Base-by-base conservation (phyloP, 2,888 invertebrate genomes). In the Harpagoxenus sublaevis region DNA sequence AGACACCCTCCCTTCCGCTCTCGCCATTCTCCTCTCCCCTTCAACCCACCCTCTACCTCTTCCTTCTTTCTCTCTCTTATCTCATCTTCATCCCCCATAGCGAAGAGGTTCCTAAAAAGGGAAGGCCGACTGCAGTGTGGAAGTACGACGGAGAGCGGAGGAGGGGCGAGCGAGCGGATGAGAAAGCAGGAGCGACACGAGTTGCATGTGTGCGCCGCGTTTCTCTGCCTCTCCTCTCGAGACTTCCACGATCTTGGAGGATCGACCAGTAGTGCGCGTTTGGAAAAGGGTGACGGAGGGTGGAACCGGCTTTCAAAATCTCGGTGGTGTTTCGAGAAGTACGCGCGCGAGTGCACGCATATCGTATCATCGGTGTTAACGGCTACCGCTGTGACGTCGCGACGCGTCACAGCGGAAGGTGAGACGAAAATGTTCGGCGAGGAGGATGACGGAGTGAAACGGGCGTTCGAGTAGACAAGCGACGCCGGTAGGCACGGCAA, bases 181-280 rank as follows among this genome's bases (percentile, higher is more conserved):
- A 83, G 82, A 71, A 60, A 83, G 88, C 74, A 88, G 84, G 78
- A 83, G 86, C 66, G 74, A 60, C 73, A 65, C 71, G 55, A 71
- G 71, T 79, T 84, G 88, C 86, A 89, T 89, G 86, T 88, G 84
- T 89, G 89, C 88, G 85, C 77, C 75, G 83, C 83, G 62, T 85
- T 89, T 86, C 84, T 90, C 55, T 51, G 66, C 70, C 66, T 85
- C 53, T 74, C 77, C 66, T 82, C 85, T 84, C 87, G 87, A 86
- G 91, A 90, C 89, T 88, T 86, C 81, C 84, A 82, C 84, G 89
- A 90, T 90, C 91, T 88, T 91, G 87, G 91, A 87, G 86, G 90
- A 90, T 90, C 88, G 91, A 90, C 87, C 91, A 91, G 90, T 90
- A 91, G 90, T 90, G 84, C 86, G 86, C 86, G 88, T 86, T 90